Base-by-base conservation (phyloP, 2,888 invertebrate species). In the Xanthostigma xanthostigma region DNA sequence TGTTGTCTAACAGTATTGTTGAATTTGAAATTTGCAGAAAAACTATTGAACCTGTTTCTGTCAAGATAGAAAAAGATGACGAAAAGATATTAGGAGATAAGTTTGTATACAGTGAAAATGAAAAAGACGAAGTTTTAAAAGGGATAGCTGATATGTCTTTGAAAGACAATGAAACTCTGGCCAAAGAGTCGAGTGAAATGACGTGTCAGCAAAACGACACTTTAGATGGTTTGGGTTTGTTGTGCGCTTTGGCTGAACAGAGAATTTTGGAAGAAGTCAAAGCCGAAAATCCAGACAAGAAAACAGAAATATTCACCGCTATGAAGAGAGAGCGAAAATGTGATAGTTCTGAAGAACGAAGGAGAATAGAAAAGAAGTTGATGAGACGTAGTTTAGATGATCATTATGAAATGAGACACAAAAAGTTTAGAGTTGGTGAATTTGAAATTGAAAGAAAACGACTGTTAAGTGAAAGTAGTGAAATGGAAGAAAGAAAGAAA, bases 211-310 rank as follows among this genome's bases (percentile, higher is more conserved):
- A 52, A 42, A 66, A 68, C 54, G 68, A 69, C 52, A 70, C 70
- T 5, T 65, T 82, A 13, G 81, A 77, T 27, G 82, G 82, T 0
- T 66, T 91, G 12, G 84, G 84, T 47, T 64, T 91, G 36, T 65
- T 91, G 33, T 90, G 90, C 63, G 88, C 88, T 9, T 68, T 90
- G 50, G 91, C 89, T 0, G 89, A 89, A 60, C 88, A 89, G 60
- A 74, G 87, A 54, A 82, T 88, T 53, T 76, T 81, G 69, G 86
- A 87, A 59, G 88, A 88, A 63, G 83, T 17, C 17, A 17, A 76
- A 1, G 72, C 65, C 2, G 65, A 65, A 33, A 72, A 71, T 41
- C 11, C 42, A 13, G 10, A 53, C 53, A 50, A 53, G 51, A 41
- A 41, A 51, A 52, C 34, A 50, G 46, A 35, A 45, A 36, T 27